Conservation (phyloP, 2,113 vertebrate species). For the Tiliqua scincoides region DNA sequence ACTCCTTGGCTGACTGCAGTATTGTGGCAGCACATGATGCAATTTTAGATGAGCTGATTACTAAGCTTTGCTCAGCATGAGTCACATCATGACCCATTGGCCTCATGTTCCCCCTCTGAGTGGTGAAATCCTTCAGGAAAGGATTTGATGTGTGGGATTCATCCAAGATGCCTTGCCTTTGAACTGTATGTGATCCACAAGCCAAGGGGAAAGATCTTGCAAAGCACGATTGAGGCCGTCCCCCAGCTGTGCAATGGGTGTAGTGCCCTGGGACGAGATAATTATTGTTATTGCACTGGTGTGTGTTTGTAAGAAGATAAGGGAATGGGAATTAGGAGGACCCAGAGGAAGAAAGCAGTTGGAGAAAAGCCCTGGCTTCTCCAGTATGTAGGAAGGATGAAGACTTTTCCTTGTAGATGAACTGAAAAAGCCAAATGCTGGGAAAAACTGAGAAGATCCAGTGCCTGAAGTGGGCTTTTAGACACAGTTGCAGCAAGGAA, state of each 20-base stretch:
- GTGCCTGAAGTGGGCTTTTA: background rate
- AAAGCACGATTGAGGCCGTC: background rate
- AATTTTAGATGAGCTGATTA: constrained; percentile 38
- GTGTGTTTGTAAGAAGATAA: background rate
- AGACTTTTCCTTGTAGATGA: background rate
- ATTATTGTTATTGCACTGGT: fast-evolving
- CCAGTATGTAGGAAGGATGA: background rate
- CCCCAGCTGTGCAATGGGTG: fast-evolving
- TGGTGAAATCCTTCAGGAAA: background rate
- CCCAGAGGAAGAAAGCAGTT: constrained; percentile 4
- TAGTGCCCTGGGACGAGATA: background rate
- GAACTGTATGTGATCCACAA: background rate
- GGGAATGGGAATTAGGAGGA: fast-evolving
- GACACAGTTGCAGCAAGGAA: background rate
- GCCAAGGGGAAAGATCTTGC: background rate
- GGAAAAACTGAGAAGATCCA: background rate
- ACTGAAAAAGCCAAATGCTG: background rate
- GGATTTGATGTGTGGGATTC: constrained; percentile 1
- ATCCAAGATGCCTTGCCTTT: fast-evolving
- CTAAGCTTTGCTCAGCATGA: constrained; percentile 21
- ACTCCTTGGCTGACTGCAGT: constrained; percentile 3
- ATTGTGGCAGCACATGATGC: background rate
- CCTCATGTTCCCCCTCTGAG: background rate
- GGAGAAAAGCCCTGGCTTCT: background rate
- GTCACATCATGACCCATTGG: constrained; percentile 44